Conservation (phyloP, 2,113 vertebrate genomes). For the Noctilio leporinus region DNA sequence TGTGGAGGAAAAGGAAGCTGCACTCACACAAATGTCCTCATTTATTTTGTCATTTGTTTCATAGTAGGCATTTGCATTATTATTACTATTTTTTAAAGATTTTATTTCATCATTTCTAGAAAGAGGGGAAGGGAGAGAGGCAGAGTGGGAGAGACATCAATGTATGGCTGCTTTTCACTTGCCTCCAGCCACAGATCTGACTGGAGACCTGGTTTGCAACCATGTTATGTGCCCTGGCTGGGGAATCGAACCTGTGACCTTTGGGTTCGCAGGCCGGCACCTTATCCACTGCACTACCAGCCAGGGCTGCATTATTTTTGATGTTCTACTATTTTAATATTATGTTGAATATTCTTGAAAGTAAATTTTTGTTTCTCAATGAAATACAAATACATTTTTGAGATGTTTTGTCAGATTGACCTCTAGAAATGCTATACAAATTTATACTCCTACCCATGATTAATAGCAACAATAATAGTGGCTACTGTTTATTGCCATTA, state of each 20-base stretch:
- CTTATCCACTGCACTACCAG: too few relatives aligned
- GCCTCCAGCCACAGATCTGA: too few relatives aligned
- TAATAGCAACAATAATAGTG: not conserved
- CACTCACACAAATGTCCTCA: not conserved
- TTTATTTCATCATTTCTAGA: too few relatives aligned
- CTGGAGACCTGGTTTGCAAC: too few relatives aligned
- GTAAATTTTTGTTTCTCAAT: slow-evolving; percentile 11
- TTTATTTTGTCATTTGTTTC: not conserved
- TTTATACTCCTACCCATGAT: not conserved
- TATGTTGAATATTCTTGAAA: not conserved
- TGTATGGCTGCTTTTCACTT: too few relatives aligned
- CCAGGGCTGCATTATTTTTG: not conserved
- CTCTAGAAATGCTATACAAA: not conserved
- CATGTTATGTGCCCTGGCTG: too few relatives aligned
- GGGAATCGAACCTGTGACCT: too few relatives aligned
- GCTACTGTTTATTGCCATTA: not conserved
- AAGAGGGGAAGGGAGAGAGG: too few relatives aligned
- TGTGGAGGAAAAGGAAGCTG: not conserved
- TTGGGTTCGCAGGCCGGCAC: too few relatives aligned
- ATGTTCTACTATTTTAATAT: not conserved
- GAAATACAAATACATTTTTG: not conserved
- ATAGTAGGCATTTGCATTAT: not conserved
- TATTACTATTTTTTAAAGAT: not conserved
- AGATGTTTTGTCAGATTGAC: not conserved
- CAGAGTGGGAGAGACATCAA: too few relatives aligned